Evolutionary conservation across 2,888 invertebrate species (phyloP), one percentile per base, ranked within the genome.

Genomic region (Neoitamus cyanurus): DNA sequence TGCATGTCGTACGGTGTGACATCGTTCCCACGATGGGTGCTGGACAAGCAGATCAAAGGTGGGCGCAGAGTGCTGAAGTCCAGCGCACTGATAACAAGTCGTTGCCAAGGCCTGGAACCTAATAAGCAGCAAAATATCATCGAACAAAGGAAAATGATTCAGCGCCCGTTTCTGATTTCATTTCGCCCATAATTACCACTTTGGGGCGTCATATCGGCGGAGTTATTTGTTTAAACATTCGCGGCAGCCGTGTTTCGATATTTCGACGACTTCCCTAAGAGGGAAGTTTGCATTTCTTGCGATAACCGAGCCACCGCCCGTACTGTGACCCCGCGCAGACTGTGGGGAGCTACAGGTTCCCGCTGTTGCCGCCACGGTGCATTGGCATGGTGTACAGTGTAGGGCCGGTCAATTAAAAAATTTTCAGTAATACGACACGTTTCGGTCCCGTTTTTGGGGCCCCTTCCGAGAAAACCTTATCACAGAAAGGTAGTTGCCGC

Each of bases 111-210:
- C 58, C n/a, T 15, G 0, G n/a, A 48, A 78, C 6, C 5, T 34
- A 48, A 78, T 78, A 78, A 78, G 31, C 48, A 48, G n/a, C n/a
- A 15, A 77, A 42, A 77, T 13, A 42, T 78, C 46, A 58, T 20
- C n/a, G 30, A 34, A 58, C 46, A 58, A 78, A 78, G 46, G 31
- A 78, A 42, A 78, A 48, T 78, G 78, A 78, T 9, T 78, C 78
- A 78, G 58, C 9, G 46, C 6, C 30, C 77, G 78, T 78, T 78
- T 78, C 78, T 58, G 78, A 78, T 78, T 78, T 78, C 78, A 58
- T 78, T 46, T 78, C 15, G 30, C 58, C 48, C 78, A 13, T 20
- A 78, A 78, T 78, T 78, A 78, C 28, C 78, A 78, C 78, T 6
- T 78, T 78, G 13, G 31, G n/a, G 48, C 46, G 73, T n/a, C 25